phyloP scores from a whole-genome alignment of 2,797 vertebrate genomes.

The Todus mexicanus region DNA sequence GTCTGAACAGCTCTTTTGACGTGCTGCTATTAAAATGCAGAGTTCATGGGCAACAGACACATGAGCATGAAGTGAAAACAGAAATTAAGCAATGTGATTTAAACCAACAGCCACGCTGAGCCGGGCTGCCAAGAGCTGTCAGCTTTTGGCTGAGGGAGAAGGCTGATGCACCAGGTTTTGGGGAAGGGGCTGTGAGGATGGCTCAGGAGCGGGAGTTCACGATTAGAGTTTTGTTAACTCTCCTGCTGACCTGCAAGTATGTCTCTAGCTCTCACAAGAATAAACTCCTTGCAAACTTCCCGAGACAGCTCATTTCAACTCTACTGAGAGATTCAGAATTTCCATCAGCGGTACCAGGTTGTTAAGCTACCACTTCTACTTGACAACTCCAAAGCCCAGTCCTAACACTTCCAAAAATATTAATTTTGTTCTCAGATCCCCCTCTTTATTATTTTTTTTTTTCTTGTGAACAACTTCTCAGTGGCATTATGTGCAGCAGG shows the following conservation, averaged over 20 bases:
- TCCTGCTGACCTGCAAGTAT: not conserved
- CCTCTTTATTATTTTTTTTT: not conserved
- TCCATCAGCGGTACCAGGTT: not conserved
- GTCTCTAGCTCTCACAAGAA: not conserved
- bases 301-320: not conserved
- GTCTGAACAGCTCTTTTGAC: not conserved
- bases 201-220: not conserved
- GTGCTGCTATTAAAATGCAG: not conserved
- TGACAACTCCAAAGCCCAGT: not conserved
- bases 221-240: not conserved
- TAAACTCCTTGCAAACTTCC: not conserved
- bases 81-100: slow-evolving; percentile 19
- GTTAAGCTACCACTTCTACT: not conserved
- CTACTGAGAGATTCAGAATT: not conserved
- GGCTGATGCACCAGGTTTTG: not conserved
- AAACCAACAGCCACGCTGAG: not conserved
- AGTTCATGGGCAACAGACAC: not conserved
- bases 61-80: not conserved
- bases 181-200: not conserved
- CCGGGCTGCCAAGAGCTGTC: not conserved
- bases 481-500: not conserved
- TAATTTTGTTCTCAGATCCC: not conserved
- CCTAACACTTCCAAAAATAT: not conserved
- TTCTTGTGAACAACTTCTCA: not conserved
- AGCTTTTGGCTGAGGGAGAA: not conserved